Percentiles rank a stretch among this genome's conserved stretches.
Conservation (phyloP, 1,140 invertebrate genomes). For the Saccostrea glomerata region DNA sequence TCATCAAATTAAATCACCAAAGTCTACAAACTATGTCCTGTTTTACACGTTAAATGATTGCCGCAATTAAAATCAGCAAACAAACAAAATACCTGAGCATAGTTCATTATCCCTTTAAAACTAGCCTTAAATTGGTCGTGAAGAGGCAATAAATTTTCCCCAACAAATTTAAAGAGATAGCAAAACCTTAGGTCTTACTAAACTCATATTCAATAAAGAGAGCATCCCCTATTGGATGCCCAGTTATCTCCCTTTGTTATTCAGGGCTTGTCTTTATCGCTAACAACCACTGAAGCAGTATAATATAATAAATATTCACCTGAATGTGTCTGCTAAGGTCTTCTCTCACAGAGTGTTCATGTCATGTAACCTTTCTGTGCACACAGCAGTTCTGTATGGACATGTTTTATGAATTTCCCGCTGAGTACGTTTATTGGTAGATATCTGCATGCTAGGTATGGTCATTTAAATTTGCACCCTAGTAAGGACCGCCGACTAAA, state of each 20-base stretch:
- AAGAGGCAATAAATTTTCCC: conserved; percentile 30
- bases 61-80: conserved; percentile 13
- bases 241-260: conserved; percentile 15
- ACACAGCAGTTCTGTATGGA: conserved; percentile 7
- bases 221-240: neutral
- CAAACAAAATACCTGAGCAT: conserved; percentile 9
- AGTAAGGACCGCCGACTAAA: neutral
- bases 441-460: conserved; percentile 12
- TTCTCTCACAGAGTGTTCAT: conserved; percentile 23
- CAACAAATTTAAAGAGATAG: conserved; percentile 35
- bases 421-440: conserved; percentile 11
- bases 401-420: conserved; percentile 35
- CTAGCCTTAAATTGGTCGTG: conserved; percentile 1
- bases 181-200: neutral
- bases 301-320: conserved; percentile 25
- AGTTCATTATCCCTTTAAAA: conserved; percentile 19
- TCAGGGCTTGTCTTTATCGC: neutral
- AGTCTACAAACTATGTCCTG: neutral
- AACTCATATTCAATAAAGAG: neutral
- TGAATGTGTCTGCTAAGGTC: conserved; percentile 15
- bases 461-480: conserved; percentile 25
- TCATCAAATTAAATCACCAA: neutral
- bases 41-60: neutral
- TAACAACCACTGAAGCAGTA: conserved; percentile 22
- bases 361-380: neutral